Evolutionary conservation across 1,140 invertebrate genomes (phyloP), one percentile per base, ranked within the genome.

Genomic region (Trichomalopsis sarcophagae): DNA sequence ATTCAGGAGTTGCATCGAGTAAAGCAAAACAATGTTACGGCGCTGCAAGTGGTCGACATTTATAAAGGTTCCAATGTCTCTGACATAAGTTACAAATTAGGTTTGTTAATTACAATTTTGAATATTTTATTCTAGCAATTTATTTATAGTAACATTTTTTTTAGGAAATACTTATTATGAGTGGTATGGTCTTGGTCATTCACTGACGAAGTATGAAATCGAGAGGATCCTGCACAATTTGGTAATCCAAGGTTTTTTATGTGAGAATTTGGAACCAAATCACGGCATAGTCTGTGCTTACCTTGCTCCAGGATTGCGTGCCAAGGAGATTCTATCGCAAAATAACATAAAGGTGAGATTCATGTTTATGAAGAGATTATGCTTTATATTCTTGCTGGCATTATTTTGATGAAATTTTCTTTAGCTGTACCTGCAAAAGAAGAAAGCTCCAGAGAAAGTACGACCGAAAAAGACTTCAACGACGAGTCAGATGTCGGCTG

Each of bases 251-350:
- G 95, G 96, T 1, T 96, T 96, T 90, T 91, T 99, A 1, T 92
- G 94, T 23, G 98, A 99, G 93, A 94, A 97, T 76, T 94, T 97
- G 85, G 94, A 96, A 47, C 94, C 97, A 14, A 96, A 94, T 36
- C 96, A 97, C 86, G 97, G 98, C 81, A 97, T 98, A 88, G 95
- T 97, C 5, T 95, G 95, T 87, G 95, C 97, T 13, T 99, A 99
- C 92, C 88, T 99, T 23, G 95, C 95, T 89, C 91, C 96, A 27
- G 98, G 98, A 6, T 92, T 94, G 0, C 95, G 95, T 87, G 95
- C 96, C 6, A 88, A 90, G 17, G 88, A 91, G 71, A 88, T 93
- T 3, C 90, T 93, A 89, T 90, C 87, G 33, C 89, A 83, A 5
- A 89, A 88, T 47, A 87, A 88, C 50, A 5, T 84, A 14, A 92